These are phyloP conservation scores for Steinernema carpocapsae DNA, from an alignment of 2,888 invertebrate species.

Conservation along the genomic window DNA sequence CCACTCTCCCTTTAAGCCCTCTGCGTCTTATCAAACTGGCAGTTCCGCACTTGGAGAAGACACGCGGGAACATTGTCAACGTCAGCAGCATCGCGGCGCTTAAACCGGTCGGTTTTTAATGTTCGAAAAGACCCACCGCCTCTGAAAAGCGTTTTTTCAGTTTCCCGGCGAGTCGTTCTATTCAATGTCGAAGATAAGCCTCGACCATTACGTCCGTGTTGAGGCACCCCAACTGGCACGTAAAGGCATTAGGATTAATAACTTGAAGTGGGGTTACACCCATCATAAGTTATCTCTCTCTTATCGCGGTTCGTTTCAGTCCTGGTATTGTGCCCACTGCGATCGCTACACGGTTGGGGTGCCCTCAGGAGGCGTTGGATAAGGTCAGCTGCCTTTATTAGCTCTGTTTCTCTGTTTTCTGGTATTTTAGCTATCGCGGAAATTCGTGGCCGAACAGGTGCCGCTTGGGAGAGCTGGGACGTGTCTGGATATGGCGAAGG, in stretches of 20 bases:
- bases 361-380: not conserved
- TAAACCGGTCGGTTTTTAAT: slow-evolving; percentile 24
- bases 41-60: slow-evolving; percentile 32
- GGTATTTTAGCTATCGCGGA: not conserved
- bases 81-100: slow-evolving; percentile 30
- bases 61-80: slow-evolving; percentile 33
- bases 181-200: slow-evolving; percentile 8
- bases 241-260: not conserved
- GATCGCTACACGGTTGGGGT: not conserved
- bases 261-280: not conserved
- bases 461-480: not conserved
- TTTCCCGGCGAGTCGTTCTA: not conserved
- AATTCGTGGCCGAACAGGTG: not conserved
- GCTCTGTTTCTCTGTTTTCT: not conserved
- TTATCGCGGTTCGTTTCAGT: not conserved
- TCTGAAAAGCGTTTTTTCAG: not conserved
- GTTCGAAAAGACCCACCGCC: not conserved
- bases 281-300: not conserved
- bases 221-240: not conserved
- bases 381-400: not conserved
- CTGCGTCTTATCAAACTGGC: slow-evolving; percentile 33
- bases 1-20: not conserved
- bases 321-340: slow-evolving; percentile 12
- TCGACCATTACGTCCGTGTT: not conserved
- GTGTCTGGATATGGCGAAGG: not conserved